Conservation (phyloP, 2,113 vertebrate genomes). For the Anser cygnoides region DNA sequence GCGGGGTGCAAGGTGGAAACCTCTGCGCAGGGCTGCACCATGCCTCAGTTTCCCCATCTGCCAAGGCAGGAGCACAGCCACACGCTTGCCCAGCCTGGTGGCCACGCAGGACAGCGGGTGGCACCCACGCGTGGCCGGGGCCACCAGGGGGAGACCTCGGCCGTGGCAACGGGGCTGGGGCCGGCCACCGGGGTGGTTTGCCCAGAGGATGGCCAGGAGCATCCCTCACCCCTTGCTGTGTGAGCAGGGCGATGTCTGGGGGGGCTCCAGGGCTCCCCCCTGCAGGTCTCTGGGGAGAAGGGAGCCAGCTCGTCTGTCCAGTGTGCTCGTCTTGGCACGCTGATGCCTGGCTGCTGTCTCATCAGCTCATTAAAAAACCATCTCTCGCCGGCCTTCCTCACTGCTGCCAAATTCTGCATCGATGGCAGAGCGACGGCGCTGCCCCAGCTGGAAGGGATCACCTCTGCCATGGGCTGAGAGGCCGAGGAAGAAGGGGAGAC, state of each 20-base stretch:
- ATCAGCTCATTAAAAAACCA: neutral
- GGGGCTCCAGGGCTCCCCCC: neutral
- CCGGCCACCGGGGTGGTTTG: neutral
- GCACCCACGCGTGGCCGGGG: neutral
- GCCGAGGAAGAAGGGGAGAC: neutral
- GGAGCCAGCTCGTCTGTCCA: neutral
- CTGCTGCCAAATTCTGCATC: neutral
- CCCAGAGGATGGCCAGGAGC: neutral
- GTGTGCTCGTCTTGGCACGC: rapidly evolving
- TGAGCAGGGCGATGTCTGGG: neutral
- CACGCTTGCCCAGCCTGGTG: neutral
- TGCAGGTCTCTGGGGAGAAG: neutral
- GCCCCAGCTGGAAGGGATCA: neutral
- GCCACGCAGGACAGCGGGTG: neutral
- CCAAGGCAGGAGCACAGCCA: neutral
- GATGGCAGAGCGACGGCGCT: neutral
- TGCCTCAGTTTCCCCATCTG: neutral
- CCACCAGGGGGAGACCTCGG: slow-evolving; percentile 42
- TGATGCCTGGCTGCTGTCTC: neutral
- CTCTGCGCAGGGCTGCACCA: neutral
- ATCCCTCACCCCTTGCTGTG: neutral
- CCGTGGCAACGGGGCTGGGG: neutral
- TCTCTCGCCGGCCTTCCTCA: rapidly evolving
- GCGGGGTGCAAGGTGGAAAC: too few relatives aligned
- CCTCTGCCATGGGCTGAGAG: neutral